These are phyloP conservation scores for Gadus chalcogrammus DNA, from an alignment of 2,113 vertebrate species.

Conservation along the genomic window DNA sequence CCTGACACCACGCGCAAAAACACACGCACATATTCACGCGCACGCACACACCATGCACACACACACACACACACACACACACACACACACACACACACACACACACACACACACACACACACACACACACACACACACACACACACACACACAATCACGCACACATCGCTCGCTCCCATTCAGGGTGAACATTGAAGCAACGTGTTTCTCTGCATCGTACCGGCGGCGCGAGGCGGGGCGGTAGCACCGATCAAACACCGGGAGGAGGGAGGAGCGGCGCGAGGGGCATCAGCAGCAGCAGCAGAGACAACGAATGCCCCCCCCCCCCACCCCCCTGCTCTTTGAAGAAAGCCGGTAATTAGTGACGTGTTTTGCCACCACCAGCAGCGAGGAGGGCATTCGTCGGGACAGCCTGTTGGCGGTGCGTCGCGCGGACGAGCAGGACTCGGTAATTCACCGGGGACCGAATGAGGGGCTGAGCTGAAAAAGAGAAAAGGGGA, in stretches of 20 bases:
- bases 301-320: background rate
- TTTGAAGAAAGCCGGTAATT: constrained; percentile 35
- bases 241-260: constrained; percentile 15
- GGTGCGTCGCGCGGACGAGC: background rate
- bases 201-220: constrained; percentile 51
- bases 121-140: background rate
- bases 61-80: background rate
- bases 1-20: no score
- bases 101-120: background rate
- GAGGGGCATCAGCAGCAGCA: background rate
- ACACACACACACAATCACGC: background rate
- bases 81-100: background rate
- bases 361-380: constrained; percentile 26
- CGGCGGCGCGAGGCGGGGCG: constrained; percentile 31
- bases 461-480: background rate
- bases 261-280: background rate
- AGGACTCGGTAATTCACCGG: background rate
- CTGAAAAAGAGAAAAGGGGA: background rate
- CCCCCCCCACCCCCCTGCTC: constrained; percentile 1
- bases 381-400: constrained; percentile 1
- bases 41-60: background rate
- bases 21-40: background rate
- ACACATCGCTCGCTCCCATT: background rate
- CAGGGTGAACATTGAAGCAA: background rate
- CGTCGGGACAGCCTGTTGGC: constrained; percentile 24